Conservation (phyloP, 2,888 invertebrate genomes). For the Cistogaster globosa region DNA sequence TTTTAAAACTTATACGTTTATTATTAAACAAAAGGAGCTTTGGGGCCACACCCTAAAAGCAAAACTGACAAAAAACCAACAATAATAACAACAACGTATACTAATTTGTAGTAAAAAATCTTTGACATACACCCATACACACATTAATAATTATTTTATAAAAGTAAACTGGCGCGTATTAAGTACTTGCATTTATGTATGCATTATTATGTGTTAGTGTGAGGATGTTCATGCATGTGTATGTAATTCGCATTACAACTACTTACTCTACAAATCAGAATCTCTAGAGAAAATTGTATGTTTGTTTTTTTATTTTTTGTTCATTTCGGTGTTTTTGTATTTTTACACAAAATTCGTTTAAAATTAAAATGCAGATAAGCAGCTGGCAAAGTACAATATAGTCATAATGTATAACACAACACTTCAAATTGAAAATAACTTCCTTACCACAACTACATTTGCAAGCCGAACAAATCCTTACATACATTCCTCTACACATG, state of each 20-base stretch:
- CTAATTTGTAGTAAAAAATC: constrained; percentile 25
- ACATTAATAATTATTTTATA: background rate
- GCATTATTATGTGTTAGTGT: background rate
- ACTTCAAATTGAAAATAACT: constrained; percentile 54
- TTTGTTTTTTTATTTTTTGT: constrained; percentile 36
- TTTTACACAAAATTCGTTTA: constrained; percentile 70
- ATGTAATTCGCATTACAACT: constrained; percentile 50
- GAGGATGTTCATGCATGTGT: constrained; percentile 44
- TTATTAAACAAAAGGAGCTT: constrained; percentile 47
- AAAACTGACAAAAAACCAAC: constrained; percentile 30
- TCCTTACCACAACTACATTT: constrained; percentile 56
- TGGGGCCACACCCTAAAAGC: constrained; percentile 56
- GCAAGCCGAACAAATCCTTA: constrained; percentile 31
- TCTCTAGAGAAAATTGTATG: constrained; percentile 64
- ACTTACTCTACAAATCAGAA: constrained; percentile 56
- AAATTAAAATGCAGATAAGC: constrained; percentile 73
- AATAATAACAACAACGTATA: constrained; percentile 29
- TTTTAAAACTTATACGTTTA: constrained; percentile 44
- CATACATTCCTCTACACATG: background rate
- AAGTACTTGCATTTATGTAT: too few relatives aligned
- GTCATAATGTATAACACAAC: constrained; percentile 60
- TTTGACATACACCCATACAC: too few relatives aligned
- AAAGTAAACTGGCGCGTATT: constrained; percentile 30
- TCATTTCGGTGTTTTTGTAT: constrained; percentile 50
- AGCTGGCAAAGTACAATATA: constrained; percentile 70